These are phyloP conservation scores for Atta texana DNA, from an alignment of 1,140 invertebrate species.

Conservation along the genomic window DNA sequence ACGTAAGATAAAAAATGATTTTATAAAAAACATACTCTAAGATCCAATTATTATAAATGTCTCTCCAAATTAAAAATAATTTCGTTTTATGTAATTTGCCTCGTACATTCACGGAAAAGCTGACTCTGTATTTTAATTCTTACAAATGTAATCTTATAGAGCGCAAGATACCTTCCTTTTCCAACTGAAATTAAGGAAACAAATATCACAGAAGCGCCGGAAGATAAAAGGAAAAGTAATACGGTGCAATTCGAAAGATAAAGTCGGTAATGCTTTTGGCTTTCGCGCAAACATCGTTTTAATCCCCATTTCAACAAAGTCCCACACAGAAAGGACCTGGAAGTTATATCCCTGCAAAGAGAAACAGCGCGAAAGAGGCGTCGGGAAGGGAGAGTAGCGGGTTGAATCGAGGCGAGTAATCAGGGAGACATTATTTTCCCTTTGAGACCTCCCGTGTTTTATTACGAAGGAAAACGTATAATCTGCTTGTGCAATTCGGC, in stretches of 20 bases:
- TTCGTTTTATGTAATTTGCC: neutral
- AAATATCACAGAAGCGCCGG: conserved; percentile 75
- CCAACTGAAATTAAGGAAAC: conserved; percentile 75
- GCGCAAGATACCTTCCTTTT: conserved; percentile 14
- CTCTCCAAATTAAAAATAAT: conserved; percentile 26
- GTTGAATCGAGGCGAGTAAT: conserved; percentile 86
- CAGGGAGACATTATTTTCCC: conserved; percentile 86
- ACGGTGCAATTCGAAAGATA: conserved; percentile 84
- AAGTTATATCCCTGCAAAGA: conserved; percentile 66
- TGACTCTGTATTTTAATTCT: conserved; percentile 44
- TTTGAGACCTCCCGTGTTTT: conserved; percentile 85
- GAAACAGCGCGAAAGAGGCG: conserved; percentile 65
- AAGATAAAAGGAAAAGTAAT: conserved; percentile 85
- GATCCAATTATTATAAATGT: neutral
- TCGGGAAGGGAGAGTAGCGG: conserved; percentile 78
- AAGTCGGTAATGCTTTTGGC: conserved; percentile 86
- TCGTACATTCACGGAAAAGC: neutral
- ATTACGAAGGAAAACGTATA: conserved; percentile 84
- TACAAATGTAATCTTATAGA: conserved; percentile 41
- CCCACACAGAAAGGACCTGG: conserved; percentile 67
- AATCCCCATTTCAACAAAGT: conserved; percentile 82
- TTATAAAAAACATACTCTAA: neutral
- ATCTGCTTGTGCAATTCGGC: conserved; percentile 78
- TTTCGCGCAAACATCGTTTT: conserved; percentile 87
- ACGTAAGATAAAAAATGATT: conserved; percentile 2